These are phyloP conservation scores for Caerostris extrusa DNA, from an alignment of 1,140 invertebrate genomes.

Conservation along the genomic window DNA sequence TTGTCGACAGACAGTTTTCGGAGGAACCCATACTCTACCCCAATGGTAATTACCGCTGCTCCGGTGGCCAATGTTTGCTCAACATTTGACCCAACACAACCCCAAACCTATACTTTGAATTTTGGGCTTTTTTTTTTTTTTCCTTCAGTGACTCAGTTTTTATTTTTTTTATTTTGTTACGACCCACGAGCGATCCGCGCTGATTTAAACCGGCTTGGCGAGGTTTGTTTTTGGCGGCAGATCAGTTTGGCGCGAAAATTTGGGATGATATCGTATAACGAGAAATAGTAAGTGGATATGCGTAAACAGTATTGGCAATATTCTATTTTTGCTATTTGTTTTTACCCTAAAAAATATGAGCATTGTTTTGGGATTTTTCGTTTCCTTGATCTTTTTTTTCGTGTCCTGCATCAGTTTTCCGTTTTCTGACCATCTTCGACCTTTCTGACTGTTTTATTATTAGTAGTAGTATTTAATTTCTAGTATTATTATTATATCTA, in stretches of 20 bases:
- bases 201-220: slow-evolving; percentile 49
- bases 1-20: slow-evolving; percentile 71
- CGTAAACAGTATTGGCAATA: too few relatives aligned
- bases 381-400: too few relatives aligned
- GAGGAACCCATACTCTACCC: not conserved
- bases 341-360: too few relatives aligned
- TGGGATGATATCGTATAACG: not conserved
- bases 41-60: slow-evolving; percentile 73
- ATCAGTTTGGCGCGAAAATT: too few relatives aligned
- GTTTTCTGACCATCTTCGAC: too few relatives aligned
- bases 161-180: slow-evolving; percentile 15
- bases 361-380: too few relatives aligned
- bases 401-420: too few relatives aligned
- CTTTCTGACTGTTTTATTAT: too few relatives aligned
- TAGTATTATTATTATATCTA: too few relatives aligned
- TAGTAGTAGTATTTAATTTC: too few relatives aligned
- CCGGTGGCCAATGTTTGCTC: slow-evolving; percentile 77
- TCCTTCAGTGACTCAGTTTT: not conserved
- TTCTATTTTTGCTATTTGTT: too few relatives aligned
- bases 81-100: slow-evolving; percentile 75
- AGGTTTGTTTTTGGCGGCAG: not conserved
- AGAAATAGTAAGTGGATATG: not conserved
- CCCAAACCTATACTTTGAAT: slow-evolving; percentile 72
- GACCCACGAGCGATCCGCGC: slow-evolving; percentile 44
- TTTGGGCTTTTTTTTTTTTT: slow-evolving; percentile 64